Percentiles rank a stretch among this genome's conserved stretches.
Evolutionary conservation across 2,113 vertebrate genomes (phyloP).

Genomic region (Elgaria multicarinata): DNA sequence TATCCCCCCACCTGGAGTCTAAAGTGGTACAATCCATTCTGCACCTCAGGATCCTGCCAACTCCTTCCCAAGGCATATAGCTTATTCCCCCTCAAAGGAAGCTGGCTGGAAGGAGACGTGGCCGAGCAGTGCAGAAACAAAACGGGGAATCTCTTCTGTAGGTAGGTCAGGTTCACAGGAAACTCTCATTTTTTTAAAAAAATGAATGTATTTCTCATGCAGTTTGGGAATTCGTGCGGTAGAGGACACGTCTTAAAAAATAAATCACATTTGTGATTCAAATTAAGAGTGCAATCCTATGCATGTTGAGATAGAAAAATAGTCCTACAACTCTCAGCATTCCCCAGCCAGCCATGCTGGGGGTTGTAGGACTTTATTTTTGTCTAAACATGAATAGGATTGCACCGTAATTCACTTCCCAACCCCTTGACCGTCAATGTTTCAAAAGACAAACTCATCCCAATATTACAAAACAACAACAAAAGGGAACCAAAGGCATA

Average conservation of each 20-base stretch:
- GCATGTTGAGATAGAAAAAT: no score
- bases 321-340: no score
- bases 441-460: slow-evolving; percentile 33
- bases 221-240: not conserved
- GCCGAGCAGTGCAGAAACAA: not conserved
- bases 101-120: not conserved
- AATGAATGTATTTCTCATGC: not conserved
- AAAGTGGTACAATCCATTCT: not conserved
- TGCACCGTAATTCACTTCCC: slow-evolving; percentile 36
- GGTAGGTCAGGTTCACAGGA: not conserved
- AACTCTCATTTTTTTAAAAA: not conserved
- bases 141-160: not conserved
- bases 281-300: not conserved
- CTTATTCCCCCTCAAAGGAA: not conserved
- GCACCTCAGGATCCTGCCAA: not conserved
- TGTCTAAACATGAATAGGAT: no score
- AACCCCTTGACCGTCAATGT: slow-evolving; percentile 49
- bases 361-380: no score
- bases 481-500: slow-evolving; percentile 5
- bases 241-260: not conserved
- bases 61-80: not conserved
- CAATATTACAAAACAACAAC: slow-evolving; percentile 30
- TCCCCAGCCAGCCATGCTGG: no score
- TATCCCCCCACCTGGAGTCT: not conserved
- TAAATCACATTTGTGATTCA: slow-evolving; percentile 14